phyloP scores from a whole-genome alignment of 2,797 vertebrate genomes.

The Miichthys miiuy region DNA sequence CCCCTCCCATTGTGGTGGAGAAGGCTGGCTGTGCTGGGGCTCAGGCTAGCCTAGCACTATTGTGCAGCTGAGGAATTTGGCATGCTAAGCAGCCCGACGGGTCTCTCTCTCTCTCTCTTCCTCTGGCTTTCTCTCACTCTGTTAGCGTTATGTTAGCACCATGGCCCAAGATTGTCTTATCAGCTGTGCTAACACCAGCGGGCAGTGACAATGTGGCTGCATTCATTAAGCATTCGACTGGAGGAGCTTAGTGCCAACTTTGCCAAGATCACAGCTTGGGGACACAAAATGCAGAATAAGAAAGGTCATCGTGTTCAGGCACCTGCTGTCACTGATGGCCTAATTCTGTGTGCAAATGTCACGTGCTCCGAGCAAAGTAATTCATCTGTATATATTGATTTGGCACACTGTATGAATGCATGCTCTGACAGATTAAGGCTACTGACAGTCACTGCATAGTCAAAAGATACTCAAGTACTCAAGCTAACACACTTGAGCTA shows the following conservation, averaged over 20 bases:
- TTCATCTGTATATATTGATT: slow-evolving; percentile 17
- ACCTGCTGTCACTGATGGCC: slow-evolving; percentile 24
- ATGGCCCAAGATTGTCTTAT: slow-evolving; percentile 72
- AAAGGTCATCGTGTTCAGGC: slow-evolving; percentile 23
- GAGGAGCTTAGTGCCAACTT: slow-evolving; percentile 35
- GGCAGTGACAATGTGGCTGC: slow-evolving; percentile 51
- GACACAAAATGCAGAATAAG: slow-evolving; percentile 27
- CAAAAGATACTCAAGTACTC: slow-evolving; percentile 5
- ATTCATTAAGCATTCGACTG: slow-evolving; percentile 47
- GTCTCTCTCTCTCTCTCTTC: slow-evolving; percentile 36
- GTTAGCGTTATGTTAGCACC: slow-evolving; percentile 66
- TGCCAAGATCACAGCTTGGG: slow-evolving; percentile 33
- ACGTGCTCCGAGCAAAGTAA: neutral
- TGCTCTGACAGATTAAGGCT: neutral
- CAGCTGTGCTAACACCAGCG: slow-evolving; percentile 75
- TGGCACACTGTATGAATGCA: slow-evolving; percentile 8
- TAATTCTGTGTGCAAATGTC: slow-evolving; percentile 24
- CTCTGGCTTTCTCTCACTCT: slow-evolving; percentile 52
- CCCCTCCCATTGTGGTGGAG: slow-evolving; percentile 79
- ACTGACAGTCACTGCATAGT: neutral
- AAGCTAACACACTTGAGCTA: slow-evolving; percentile 5
- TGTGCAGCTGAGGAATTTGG: slow-evolving; percentile 85
- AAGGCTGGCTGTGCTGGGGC: slow-evolving; percentile 75
- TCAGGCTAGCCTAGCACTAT: slow-evolving; percentile 76
- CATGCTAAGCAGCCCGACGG: slow-evolving; percentile 72